Conservation (phyloP, 2,113 vertebrate species). For the Glareola pratincola region DNA sequence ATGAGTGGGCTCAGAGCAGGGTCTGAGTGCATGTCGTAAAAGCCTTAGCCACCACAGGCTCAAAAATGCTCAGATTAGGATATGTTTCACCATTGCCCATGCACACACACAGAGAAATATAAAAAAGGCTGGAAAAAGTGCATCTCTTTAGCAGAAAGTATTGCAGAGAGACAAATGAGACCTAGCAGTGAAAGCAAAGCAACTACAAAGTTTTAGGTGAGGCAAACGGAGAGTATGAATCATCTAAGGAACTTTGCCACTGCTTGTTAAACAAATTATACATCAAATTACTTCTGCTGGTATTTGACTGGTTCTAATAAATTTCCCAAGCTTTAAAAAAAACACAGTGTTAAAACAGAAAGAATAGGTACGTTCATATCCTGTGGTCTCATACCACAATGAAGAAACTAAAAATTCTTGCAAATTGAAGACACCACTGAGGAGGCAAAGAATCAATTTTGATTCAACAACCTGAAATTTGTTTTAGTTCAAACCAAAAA, state of each 20-base stretch:
- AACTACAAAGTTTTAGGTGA: not conserved
- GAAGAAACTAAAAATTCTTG: not conserved
- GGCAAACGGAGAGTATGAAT: not conserved
- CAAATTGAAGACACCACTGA: not conserved
- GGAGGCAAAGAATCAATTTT: not conserved
- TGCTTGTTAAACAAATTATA: slow-evolving; percentile 38
- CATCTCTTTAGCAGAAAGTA: not conserved
- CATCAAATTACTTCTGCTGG: not conserved
- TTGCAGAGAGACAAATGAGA: not conserved
- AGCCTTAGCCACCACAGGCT: not conserved
- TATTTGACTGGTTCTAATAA: not conserved
- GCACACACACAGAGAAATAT: not conserved
- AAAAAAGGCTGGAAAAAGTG: not conserved
- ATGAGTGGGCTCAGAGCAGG: not conserved
- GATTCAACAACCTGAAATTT: not conserved
- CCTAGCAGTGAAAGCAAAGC: not conserved
- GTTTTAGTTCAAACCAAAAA: not conserved
- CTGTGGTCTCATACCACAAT: not conserved
- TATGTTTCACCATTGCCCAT: not conserved
- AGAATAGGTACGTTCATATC: not conserved
- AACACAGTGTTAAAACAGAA: not conserved
- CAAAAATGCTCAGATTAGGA: not conserved
- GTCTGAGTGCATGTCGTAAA: not conserved
- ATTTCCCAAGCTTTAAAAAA: not conserved
- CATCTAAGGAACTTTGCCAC: not conserved